Evolutionary conservation across 2,797 vertebrate species (phyloP), one percentile per base, ranked within the genome.

Genomic region (Sphenodon punctatus): DNA sequence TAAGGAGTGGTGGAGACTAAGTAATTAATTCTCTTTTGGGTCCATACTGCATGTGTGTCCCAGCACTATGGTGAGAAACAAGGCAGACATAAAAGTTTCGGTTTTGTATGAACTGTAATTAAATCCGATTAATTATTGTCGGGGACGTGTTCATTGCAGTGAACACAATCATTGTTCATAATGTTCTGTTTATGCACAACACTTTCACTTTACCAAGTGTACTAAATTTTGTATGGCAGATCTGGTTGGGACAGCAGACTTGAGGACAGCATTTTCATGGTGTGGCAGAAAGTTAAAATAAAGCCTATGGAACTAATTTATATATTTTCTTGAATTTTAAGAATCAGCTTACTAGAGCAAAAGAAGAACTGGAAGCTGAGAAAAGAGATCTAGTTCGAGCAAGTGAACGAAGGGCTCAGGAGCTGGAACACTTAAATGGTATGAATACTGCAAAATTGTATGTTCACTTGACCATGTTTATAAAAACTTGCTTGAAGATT

Each of bases 341-440:
- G 99, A 95, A 87, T 86, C 93, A 95, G n/a, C 95, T 99, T 77
- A 96, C 92, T 53, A 97, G 98, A 95, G 94, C 95, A 78, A 99
- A 98, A 92, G 97, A 98, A 74, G 97, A 99, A 42, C 94, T 99
- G 89, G 98, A 99, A 91, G 93, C 95, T 78, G 98, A 99, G 90
- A 99, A 99, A 87, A 95, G 97, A 90, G 98, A 99, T 86, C 96
- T 99, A 87, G 94, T 99, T 25, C 97, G 97, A 81, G 97, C 96
- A 5, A 96, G 97, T 88, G 98, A 99, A 66, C 97, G 97, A 87
- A 94, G 97, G 9, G 97, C 97, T 53, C 95, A 97, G 91, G 98
- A 99, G 91, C 94, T 98, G 14, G 97, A 99, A 71, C 96, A 97
- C 93, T 94, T 98, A 93, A 97, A 97, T 38, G 99, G 99, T 99